Base-by-base conservation (phyloP, 2,797 vertebrate genomes). In the Chrosomus eos region DNA sequence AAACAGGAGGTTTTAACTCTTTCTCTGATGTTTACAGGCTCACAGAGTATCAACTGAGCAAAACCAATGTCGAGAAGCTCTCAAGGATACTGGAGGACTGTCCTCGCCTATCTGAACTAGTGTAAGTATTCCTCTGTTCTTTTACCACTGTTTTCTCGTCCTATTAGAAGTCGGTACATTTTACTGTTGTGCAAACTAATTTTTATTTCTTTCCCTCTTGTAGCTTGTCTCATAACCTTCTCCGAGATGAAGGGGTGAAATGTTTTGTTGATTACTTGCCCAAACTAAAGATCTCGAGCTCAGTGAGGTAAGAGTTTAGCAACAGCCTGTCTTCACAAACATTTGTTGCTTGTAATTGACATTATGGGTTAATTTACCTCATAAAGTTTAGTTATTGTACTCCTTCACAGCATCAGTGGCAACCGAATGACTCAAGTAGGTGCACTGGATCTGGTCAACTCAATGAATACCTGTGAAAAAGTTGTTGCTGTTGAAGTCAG, bases 201-300 rank as follows among this genome's bases (percentile, higher is more conserved):
- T 68, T 55, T 23, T 7, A 33, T 26, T 81, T 67, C 16, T 38
- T 77, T 84, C 10, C 53, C 38, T 3, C 2, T 21, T 92, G 48
- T 90, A 98, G 97, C 87, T 93, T 98, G 77, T 97, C 96, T 21
- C 93, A 86, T 85, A 98, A 97, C 75, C 88, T 91, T 48, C 90
- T 98, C 81, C 89, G 87, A 43, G 95, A 97, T 64, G 91, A 94
- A 11, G 96, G 94, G 9, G 82, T 97, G 87, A 91, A 86, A 45
- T 28, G 21, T 70, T 90, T 98, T 75, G 75, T 96, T 88, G 88
- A 92, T 51, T 92, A 28, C 67, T 88, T 97, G 55, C 93, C 91
- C 13, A 89, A 8, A 55, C 82, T 96, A 76, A 89, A 94, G 0
- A 53, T 95, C 87, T 93, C 90, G 31, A 93, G 91, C 67, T 95